Conservation (phyloP, 1,140 invertebrate species). For the Homarus americanus region DNA sequence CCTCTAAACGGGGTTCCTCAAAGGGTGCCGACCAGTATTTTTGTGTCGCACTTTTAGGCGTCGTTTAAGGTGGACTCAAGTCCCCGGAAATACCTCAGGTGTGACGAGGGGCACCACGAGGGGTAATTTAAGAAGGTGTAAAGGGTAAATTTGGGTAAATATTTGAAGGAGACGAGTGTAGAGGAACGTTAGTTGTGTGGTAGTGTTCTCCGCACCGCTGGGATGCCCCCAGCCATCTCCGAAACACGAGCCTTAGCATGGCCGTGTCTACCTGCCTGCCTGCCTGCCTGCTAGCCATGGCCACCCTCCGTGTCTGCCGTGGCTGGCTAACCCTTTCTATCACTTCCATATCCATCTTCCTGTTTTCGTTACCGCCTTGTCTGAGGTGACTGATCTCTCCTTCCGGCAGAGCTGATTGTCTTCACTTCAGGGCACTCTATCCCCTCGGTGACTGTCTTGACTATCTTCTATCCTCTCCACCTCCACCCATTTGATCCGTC, state of each 20-base stretch:
- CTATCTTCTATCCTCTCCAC: too few species aligned
- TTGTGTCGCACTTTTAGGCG: not conserved
- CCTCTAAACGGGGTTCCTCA: conserved; percentile 39
- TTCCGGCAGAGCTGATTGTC: too few species aligned
- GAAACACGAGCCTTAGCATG: conserved; percentile 51
- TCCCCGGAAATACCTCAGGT: not conserved
- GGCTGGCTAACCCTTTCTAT: not conserved
- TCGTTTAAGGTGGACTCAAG: not conserved
- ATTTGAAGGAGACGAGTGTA: not conserved
- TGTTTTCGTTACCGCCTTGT: too few species aligned
- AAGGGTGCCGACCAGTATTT: not conserved
- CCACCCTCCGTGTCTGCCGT: conserved; percentile 26
- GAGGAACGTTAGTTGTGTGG: not conserved
- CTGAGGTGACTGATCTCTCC: too few species aligned
- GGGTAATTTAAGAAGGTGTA: too few species aligned
- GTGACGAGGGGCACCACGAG: not conserved
- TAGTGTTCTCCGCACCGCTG: not conserved
- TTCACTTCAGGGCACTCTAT: too few species aligned
- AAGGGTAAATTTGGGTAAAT: not conserved
- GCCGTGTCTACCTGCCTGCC: conserved; percentile 15
- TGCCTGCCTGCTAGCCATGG: conserved; percentile 6
- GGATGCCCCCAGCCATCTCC: conserved; percentile 37
- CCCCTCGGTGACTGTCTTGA: too few species aligned
- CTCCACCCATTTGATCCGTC: too few species aligned
- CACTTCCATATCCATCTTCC: not conserved